Evolutionary conservation across 2,888 invertebrate genomes (phyloP), one percentile per base, ranked within the genome.

Genomic region (Leptinotarsa peninsularis): DNA sequence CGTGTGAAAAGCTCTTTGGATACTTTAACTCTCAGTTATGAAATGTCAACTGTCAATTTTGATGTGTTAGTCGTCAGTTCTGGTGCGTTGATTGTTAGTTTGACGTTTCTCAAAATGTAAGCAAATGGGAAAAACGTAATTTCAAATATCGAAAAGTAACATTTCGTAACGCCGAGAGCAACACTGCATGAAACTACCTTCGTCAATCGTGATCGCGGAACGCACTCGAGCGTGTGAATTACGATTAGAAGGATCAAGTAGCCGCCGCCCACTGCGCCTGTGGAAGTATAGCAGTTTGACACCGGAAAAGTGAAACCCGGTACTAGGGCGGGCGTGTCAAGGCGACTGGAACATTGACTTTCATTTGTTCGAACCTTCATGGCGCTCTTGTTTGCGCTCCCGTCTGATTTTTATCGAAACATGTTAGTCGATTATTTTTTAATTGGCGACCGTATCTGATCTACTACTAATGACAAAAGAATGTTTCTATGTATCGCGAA

Each of bases 291-390:
- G 15, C 67, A 43, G 33, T 56, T 69, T 60, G 76, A 76, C 80
- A 78, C 79, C 81, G 80, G 80, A 81, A 80, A 81, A 66, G 67
- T 58, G 75, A 67, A 76, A 79, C 78, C 78, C 78, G 81, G 79
- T 78, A 81, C 72, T 76, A 68, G 77, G 78, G 78, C 74, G 81
- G 83, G 82, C 77, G 83, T 83, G 82, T 82, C 83, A 83, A 83
- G 83, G 83, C 78, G 73, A 82, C 49, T 76, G 81, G 79, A 79
- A 81, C 82, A 80, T 81, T 83, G 83, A 82, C 83, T 83, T 83
- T 83, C 83, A 80, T 83, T 81, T 63, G 75, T 74, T 60, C 63
- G 72, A 71, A 72, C 74, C 69, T 77, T 76, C 72, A 74, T 69
- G 49, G 66, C 50, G 54, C 66, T 68, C 72, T 72, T 49, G 23